Evolutionary conservation across 2,888 invertebrate genomes (phyloP).

Genomic region (Hypomecis atomaria): DNA sequence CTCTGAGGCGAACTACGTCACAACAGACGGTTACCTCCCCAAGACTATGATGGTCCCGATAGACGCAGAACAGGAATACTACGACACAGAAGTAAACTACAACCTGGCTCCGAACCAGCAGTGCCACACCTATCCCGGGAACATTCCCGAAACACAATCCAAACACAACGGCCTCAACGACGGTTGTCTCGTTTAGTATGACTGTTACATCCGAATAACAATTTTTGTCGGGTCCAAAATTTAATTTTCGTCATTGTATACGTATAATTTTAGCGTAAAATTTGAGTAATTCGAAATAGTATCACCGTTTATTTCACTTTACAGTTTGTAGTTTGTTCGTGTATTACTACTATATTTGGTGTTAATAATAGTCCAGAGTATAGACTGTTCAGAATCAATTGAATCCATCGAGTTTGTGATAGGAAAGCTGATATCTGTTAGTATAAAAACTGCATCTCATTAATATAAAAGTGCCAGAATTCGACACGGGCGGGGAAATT

Average conservation of each 20-base stretch:
- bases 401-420: conserved; percentile 17
- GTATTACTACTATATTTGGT: conserved; percentile 21
- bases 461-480: conserved; percentile 50
- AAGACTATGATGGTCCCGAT: conserved; percentile 81
- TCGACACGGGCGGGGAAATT: conserved; percentile 68
- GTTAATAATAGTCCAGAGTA: conserved; percentile 12
- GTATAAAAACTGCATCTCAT: conserved; percentile 26
- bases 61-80: conserved; percentile 82
- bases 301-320: conserved; percentile 61
- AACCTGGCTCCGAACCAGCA: conserved; percentile 74
- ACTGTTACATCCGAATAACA: conserved; percentile 41
- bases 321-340: conserved; percentile 34
- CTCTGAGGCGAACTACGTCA: conserved; percentile 65
- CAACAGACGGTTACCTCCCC: conserved; percentile 75
- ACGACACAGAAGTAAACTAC: conserved; percentile 81
- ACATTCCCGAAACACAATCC: conserved; percentile 71
- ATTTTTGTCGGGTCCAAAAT: conserved; percentile 76
- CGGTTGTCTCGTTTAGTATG: conserved; percentile 85
- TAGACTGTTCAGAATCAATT: conserved; percentile 11
- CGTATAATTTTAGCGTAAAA: conserved; percentile 70
- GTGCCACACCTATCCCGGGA: conserved; percentile 83
- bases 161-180: conserved; percentile 85
- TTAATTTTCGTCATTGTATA: conserved; percentile 73
- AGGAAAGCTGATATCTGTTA: conserved; percentile 20
- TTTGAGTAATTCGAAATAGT: conserved; percentile 75